These are phyloP conservation scores for Carabus problematicus DNA, from an alignment of 2,888 invertebrate genomes.

Conservation along the genomic window DNA sequence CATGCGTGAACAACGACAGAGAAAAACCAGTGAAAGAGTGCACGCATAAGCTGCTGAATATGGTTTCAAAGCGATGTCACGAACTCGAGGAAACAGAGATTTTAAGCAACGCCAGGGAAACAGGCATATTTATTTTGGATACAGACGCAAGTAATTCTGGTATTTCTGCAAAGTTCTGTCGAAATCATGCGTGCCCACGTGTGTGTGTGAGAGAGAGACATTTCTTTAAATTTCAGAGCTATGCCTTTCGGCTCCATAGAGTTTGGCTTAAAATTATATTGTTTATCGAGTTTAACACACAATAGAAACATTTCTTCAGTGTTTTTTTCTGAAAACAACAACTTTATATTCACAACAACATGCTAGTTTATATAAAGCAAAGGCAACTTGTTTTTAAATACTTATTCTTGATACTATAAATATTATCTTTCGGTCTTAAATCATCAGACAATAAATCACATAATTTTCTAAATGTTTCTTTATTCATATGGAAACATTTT, in stretches of 20 bases:
- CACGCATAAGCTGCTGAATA: no score
- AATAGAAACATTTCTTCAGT: slow-evolving; percentile 47
- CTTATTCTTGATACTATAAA: slow-evolving; percentile 36
- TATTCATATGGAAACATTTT: slow-evolving; percentile 25
- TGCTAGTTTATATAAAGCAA: slow-evolving; percentile 46
- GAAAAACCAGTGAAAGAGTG: background rate
- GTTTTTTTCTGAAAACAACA: slow-evolving; percentile 46
- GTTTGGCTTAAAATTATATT: slow-evolving; percentile 49
- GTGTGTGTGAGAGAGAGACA: no score
- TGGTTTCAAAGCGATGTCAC: no score
- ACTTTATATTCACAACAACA: slow-evolving; percentile 47
- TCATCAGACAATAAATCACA: slow-evolving; percentile 21
- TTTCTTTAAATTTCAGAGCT: slow-evolving; percentile 46
- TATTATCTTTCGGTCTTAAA: slow-evolving; percentile 19
- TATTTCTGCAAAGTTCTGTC: slow-evolving; percentile 7
- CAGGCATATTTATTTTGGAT: background rate
- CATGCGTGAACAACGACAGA: background rate
- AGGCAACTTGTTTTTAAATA: slow-evolving; percentile 46
- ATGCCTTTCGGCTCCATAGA: slow-evolving; percentile 46
- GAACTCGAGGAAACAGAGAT: background rate
- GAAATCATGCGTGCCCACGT: no score
- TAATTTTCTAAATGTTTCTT: slow-evolving; percentile 18
- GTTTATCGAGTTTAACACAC: slow-evolving; percentile 49
- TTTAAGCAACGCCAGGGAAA: background rate
- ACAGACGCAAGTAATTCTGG: background rate